Conservation (phyloP, 2,797 vertebrate genomes). For the Cheracebus regulus region DNA sequence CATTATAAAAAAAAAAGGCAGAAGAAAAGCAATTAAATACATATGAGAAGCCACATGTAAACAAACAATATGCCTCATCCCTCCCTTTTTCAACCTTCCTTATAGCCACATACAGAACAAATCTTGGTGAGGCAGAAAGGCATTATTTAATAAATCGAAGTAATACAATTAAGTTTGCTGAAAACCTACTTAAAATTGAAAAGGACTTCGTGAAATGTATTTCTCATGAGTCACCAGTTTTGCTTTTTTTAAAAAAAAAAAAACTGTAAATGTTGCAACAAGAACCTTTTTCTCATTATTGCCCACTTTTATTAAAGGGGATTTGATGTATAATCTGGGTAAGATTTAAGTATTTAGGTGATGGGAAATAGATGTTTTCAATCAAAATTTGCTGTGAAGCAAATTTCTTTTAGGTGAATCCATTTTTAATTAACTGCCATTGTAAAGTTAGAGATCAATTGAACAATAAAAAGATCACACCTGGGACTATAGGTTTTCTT, state of each 20-base stretch:
- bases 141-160: not conserved
- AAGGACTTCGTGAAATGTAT: not conserved
- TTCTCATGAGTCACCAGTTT: constrained; percentile 14
- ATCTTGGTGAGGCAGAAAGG: not conserved
- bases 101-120: not conserved
- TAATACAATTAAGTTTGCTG: not conserved
- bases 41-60: not conserved
- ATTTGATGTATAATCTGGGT: constrained; percentile 25
- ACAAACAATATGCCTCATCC: not conserved
- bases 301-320: constrained; percentile 24
- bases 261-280: constrained; percentile 28
- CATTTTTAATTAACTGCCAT: constrained; percentile 57
- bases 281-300: not conserved
- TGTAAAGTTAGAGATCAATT: constrained; percentile 33
- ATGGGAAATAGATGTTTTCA: constrained; percentile 34
- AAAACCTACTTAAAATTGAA: constrained; percentile 10
- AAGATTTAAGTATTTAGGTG: constrained; percentile 34
- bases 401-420: constrained; percentile 43
- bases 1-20: not conserved
- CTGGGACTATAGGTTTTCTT: not conserved
- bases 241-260: not conserved
- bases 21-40: not conserved
- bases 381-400: constrained; percentile 46
- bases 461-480: constrained; percentile 44
- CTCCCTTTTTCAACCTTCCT: not conserved